phyloP scores from a whole-genome alignment of 2,888 invertebrate species.

The Tenthredo amoena region DNA sequence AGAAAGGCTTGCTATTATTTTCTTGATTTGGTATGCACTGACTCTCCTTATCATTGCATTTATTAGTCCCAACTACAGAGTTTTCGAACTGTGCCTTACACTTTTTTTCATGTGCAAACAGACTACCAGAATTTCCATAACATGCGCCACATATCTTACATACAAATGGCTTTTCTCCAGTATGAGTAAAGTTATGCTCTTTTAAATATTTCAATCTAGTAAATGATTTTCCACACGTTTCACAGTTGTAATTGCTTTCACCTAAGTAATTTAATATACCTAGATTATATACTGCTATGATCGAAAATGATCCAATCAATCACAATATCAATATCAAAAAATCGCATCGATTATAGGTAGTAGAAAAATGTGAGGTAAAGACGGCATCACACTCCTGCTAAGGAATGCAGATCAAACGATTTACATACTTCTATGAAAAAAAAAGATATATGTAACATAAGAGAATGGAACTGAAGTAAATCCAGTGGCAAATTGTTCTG shows the following conservation, averaged over 20 bases:
- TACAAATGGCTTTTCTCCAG: slow-evolving; percentile 6
- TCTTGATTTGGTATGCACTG: background rate
- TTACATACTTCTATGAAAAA: background rate
- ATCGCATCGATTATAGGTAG: background rate
- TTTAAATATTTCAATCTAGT: slow-evolving; percentile 8
- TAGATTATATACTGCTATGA: background rate
- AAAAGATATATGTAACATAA: background rate
- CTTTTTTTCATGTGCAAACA: background rate
- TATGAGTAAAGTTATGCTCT: background rate
- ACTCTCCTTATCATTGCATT: background rate
- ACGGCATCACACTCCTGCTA: background rate
- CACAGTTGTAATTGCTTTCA: background rate
- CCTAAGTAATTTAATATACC: background rate
- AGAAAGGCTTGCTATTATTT: background rate
- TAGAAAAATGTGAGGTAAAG: background rate
- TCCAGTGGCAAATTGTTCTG: background rate
- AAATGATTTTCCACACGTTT: slow-evolving; percentile 4
- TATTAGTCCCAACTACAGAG: background rate
- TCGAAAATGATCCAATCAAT: background rate
- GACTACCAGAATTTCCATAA: background rate
- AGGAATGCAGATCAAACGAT: background rate
- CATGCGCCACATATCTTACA: background rate
- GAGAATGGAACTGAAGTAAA: background rate
- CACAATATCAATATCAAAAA: background rate
- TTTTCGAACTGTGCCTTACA: background rate